Base-by-base conservation (phyloP, 2,113 vertebrate genomes). In the Indicator indicator region DNA sequence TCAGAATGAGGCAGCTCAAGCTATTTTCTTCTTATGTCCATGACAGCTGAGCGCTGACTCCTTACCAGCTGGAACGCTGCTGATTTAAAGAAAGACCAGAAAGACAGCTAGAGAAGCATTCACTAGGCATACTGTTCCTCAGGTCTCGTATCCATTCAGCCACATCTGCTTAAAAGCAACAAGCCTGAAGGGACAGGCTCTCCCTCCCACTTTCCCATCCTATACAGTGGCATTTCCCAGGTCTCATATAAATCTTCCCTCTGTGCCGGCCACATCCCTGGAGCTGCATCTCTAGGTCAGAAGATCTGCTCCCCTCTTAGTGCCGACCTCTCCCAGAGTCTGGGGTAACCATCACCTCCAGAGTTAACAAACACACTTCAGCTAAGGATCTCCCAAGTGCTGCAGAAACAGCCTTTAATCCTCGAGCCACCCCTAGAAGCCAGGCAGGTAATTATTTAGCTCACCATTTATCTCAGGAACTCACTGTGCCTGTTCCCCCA, bases 381-480 rank as follows among this genome's bases (percentile, higher is more conserved):
- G 42, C 69, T 40, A 56, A 83, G 72, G 93, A 91, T 86, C 89
- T 83, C 28, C 5, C 59, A 94, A 94, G 82, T 68, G 32, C 88
- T 74, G 59, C 64, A 83, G 87, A 93, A 93, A 81, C 60, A 89
- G n/a, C 72, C 60, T 62, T 94, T 95, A 95, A 88, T 96, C 75
- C 75, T 95, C 38, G 56, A 93, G 76, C 36, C 68, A 72, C 63
- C 79, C 52, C 84, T 73, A 81, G 42, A 72, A 94, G 52, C 56
- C 71, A 68, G 74, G 42, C 32, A 64, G 82, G 38, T 83, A 94
- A 88, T 95, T 91, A 91, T 89, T 74, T 64, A 64, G 82, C 62
- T 89, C 9, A 3, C 56, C n/a, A 18, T 87, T 90, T 83, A 71
- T 84, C 70, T 84, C 55, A 79, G 85, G 83, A 76, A 81, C 76